Evolutionary conservation across 2,113 vertebrate genomes (phyloP).

Genomic region (Indri indri): DNA sequence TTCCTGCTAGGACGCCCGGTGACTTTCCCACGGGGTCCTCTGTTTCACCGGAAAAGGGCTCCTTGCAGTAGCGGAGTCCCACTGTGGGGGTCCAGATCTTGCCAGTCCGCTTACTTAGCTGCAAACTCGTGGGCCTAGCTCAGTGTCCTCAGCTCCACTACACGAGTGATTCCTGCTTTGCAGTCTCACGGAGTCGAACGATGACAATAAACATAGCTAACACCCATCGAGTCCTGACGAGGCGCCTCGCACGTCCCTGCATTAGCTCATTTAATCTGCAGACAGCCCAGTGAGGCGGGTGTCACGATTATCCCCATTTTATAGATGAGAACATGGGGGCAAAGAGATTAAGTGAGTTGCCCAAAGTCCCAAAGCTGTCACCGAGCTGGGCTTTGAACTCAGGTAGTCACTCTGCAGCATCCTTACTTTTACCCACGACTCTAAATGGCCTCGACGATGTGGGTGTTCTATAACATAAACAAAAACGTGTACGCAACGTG

Average conservation of each 20-base stretch:
- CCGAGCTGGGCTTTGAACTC: neutral
- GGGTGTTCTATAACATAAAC: neutral
- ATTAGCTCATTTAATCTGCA: neutral
- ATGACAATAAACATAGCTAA: neutral
- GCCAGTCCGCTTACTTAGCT: neutral
- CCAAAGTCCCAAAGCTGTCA: neutral
- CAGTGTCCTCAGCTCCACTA: neutral
- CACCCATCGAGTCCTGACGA: accelerated
- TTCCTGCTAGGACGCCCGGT: neutral
- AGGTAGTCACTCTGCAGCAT: accelerated
- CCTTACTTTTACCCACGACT: neutral
- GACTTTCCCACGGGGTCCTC: neutral
- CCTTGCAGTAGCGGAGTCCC: neutral
- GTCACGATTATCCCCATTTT: neutral
- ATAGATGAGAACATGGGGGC: neutral
- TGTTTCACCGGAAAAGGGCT: neutral
- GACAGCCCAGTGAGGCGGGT: neutral
- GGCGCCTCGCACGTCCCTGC: accelerated
- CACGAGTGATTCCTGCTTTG: neutral
- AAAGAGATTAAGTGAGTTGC: neutral
- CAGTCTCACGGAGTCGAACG: neutral
- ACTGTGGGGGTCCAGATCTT: neutral
- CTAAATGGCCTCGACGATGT: neutral
- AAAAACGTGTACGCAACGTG: accelerated
- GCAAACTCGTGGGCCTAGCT: neutral